Base-by-base conservation (phyloP, 2,888 invertebrate genomes). In the Sabatieria punctata region DNA sequence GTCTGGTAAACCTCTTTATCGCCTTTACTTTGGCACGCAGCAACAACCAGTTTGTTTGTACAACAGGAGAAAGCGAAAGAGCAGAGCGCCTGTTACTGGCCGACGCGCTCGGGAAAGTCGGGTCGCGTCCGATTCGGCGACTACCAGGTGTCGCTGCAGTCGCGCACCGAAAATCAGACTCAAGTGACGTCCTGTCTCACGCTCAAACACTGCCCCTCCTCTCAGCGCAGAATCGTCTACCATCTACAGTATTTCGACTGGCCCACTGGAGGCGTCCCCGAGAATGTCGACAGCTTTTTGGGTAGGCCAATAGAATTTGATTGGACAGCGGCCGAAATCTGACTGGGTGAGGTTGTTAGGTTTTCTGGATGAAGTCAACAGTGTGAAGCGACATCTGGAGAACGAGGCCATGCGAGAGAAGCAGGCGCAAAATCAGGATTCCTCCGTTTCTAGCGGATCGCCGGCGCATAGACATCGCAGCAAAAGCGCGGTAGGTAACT, bases 311-410 rank as follows among this genome's bases (percentile, higher is more conserved):
- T 33, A 33, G n/a, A n/a, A 68, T 67, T 46, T 26, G 13, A 25
- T 23, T 22, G 33, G 13, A 13, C n/a, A 43, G 11, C n/a, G 3
- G 2, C n/a, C 1, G n/a, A 2, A 1, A n/a, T 43, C n/a, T 4
- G 30, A 43, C 18, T 3, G n/a, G 4, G n/a, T n/a, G n/a, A n/a
- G 33, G 33, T 33, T 33, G 11, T 11, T 33, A 33, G 33, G 80
- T 38, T 86, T 85, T 66, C 73, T 86, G 36, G 82, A 85, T 59
- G 86, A 86, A 66, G 71, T 86, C 59, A 82, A 79, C 65, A 82
- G 81, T 2, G 79, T 88, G 6, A 75, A 82, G 26, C 74, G 80
- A 59, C 79, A 66, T 24, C 22, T 40, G 1, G 77, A 77, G 56
- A 78, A 77, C 60, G 53, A 45, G 40, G 53, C 45, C 15, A 33